These are phyloP conservation scores for Oostethus manadensis DNA, from an alignment of 2,113 vertebrate species.

Conservation along the genomic window DNA sequence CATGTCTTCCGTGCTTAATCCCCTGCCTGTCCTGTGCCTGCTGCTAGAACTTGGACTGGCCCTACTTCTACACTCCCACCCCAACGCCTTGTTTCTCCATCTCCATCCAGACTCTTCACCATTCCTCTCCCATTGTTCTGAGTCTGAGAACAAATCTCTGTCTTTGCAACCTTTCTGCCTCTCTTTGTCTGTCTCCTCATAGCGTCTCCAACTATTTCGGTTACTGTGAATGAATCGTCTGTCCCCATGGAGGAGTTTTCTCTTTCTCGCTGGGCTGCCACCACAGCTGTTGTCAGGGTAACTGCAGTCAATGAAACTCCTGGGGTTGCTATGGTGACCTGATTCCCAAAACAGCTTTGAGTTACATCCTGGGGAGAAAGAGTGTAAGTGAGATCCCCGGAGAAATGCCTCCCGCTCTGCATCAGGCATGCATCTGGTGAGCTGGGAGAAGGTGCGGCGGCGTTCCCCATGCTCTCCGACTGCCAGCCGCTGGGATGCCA, in stretches of 20 bases:
- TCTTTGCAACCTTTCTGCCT: constrained; percentile 29
- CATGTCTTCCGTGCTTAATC: constrained; percentile 41
- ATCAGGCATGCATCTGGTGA: constrained; percentile 41
- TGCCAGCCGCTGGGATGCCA: constrained; percentile 37
- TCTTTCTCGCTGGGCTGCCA: constrained; percentile 53
- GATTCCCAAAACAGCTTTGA: constrained; percentile 63
- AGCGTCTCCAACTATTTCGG: constrained; percentile 34
- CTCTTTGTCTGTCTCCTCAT: constrained; percentile 26
- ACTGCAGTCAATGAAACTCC: constrained; percentile 69
- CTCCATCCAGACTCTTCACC: constrained; percentile 31
- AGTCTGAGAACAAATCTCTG: constrained; percentile 35
- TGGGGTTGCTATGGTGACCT: constrained; percentile 69
- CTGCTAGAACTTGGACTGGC: constrained; percentile 41
- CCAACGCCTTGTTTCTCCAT: constrained; percentile 22
- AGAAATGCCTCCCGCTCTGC: constrained; percentile 33
- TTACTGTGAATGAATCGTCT: constrained; percentile 52
- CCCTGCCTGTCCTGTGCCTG: constrained; percentile 35
- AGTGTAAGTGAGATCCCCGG: constrained; percentile 54
- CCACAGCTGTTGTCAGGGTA: constrained; percentile 66
- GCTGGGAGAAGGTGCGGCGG: constrained; percentile 28
- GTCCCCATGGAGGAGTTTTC: constrained; percentile 59
- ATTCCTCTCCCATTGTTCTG: constrained; percentile 57
- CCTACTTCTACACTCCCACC: constrained; percentile 38
- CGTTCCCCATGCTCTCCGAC: constrained; percentile 42
- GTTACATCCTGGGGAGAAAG: constrained; percentile 54